A percentile compares a stretch with the other conserved stretches of the same genome.
These are phyloP conservation scores for Oreochromis tanganicae DNA, from an alignment of 2,113 vertebrate genomes.

Conservation along the genomic window DNA sequence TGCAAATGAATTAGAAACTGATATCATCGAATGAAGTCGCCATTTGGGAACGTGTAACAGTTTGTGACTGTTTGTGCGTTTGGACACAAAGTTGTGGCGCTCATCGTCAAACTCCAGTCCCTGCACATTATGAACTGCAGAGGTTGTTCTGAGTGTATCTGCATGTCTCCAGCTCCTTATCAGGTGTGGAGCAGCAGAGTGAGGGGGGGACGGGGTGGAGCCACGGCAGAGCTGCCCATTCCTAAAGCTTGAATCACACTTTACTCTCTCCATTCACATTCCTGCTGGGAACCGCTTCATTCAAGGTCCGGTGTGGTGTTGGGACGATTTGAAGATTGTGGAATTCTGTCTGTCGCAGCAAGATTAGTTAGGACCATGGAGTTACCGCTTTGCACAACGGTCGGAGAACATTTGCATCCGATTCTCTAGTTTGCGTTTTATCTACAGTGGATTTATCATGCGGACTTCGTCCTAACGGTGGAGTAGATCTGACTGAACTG, in stretches of 20 bases:
- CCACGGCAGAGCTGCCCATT: slow-evolving; percentile 45
- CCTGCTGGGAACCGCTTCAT: slow-evolving; percentile 39
- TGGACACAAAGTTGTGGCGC: neutral
- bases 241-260: slow-evolving; percentile 69
- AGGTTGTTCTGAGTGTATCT: neutral
- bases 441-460: slow-evolving; percentile 59
- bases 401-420: neutral
- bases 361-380: slow-evolving; percentile 47
- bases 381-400: slow-evolving; percentile 10
- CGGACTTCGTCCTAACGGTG: slow-evolving; percentile 39
- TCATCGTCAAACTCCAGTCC: neutral
- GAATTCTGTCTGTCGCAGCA: neutral
- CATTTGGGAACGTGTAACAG: neutral
- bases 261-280: slow-evolving; percentile 66
- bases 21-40: neutral
- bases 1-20: neutral
- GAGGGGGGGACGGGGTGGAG: slow-evolving; percentile 45
- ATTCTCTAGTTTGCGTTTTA: neutral
- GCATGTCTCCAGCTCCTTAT: slow-evolving; percentile 15
- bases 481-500: slow-evolving; percentile 32
- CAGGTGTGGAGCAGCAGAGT: slow-evolving; percentile 39
- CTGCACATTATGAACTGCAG: neutral
- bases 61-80: neutral
- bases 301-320: neutral
- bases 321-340: neutral